These are phyloP conservation scores for Vanacampus margaritifer DNA, from an alignment of 2,113 vertebrate genomes.

Conservation along the genomic window DNA sequence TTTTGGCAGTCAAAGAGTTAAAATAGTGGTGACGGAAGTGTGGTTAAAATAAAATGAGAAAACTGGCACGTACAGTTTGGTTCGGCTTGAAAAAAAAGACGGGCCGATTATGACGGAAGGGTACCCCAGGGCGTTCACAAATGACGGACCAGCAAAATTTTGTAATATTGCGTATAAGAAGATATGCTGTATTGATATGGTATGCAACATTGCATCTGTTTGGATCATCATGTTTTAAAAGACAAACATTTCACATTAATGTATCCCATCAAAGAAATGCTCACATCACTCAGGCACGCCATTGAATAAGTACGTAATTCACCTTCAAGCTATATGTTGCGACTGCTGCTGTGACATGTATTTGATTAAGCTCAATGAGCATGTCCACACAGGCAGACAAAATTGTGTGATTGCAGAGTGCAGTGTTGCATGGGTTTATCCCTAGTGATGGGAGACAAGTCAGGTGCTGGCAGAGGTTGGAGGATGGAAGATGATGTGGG, in stretches of 20 bases:
- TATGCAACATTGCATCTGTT: neutral
- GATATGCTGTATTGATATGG: conserved; percentile 12
- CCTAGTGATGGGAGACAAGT: conserved; percentile 39
- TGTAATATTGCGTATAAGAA: too few relatives aligned
- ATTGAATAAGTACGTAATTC: conserved; percentile 37
- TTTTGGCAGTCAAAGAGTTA: too few relatives aligned
- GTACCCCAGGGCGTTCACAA: too few relatives aligned
- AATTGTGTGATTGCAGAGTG: conserved; percentile 41
- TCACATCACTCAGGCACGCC: conserved; percentile 35
- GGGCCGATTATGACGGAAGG: too few relatives aligned
- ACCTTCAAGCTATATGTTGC: conserved; percentile 54
- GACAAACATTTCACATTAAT: conserved; percentile 19
- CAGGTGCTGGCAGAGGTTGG: conserved; percentile 62
- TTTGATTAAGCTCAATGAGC: conserved; percentile 59
- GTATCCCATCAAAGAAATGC: conserved; percentile 26
- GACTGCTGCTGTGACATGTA: conserved; percentile 45
- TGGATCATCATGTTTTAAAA: conserved; percentile 3
- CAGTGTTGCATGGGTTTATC: conserved; percentile 38
- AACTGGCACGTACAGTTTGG: too few relatives aligned
- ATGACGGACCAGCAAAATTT: too few relatives aligned
- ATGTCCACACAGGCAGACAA: conserved; percentile 54
- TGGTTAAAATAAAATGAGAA: too few relatives aligned
- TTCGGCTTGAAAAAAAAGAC: too few relatives aligned
- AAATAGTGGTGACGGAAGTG: too few relatives aligned
- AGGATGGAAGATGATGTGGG: conserved; percentile 51